Percentiles rank a stretch among this genome's conserved stretches.
These are phyloP conservation scores for Diarsia mendica DNA, from an alignment of 2,888 invertebrate species.

Conservation along the genomic window DNA sequence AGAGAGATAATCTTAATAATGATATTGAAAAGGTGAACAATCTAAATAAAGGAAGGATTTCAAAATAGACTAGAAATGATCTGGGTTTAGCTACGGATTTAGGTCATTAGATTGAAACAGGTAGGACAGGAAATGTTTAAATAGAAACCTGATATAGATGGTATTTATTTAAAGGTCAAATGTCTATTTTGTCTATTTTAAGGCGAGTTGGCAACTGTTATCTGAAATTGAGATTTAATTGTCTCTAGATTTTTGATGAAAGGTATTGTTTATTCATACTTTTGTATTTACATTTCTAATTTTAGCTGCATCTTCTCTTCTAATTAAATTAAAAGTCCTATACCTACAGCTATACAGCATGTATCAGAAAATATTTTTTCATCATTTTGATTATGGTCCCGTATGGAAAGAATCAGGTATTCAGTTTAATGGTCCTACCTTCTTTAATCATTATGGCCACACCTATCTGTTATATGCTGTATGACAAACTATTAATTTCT, in stretches of 20 bases:
- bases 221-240: slow-evolving; percentile 7
- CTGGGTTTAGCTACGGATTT: slow-evolving; percentile 17
- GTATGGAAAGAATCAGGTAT: background rate
- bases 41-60: slow-evolving; percentile 14
- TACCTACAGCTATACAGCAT: background rate
- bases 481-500: too few species aligned
- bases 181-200: slow-evolving; percentile 26
- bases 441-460: background rate
- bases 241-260: background rate
- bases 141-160: slow-evolving; percentile 21
- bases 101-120: slow-evolving; percentile 25
- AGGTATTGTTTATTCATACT: background rate
- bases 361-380: background rate
- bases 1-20: too few species aligned
- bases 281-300: background rate
- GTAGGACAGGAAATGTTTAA: slow-evolving; percentile 30
- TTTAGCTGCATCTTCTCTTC: background rate
- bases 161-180: slow-evolving; percentile 35
- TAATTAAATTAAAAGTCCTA: too few species aligned
- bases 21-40: slow-evolving; percentile 17
- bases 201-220: background rate
- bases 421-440: background rate
- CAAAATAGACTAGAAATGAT: background rate
- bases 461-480: background rate
- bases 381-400: background rate